Evolutionary conservation across 2,888 invertebrate genomes (phyloP), one percentile per base, ranked within the genome.

Genomic region (Xestia rhomboidea): DNA sequence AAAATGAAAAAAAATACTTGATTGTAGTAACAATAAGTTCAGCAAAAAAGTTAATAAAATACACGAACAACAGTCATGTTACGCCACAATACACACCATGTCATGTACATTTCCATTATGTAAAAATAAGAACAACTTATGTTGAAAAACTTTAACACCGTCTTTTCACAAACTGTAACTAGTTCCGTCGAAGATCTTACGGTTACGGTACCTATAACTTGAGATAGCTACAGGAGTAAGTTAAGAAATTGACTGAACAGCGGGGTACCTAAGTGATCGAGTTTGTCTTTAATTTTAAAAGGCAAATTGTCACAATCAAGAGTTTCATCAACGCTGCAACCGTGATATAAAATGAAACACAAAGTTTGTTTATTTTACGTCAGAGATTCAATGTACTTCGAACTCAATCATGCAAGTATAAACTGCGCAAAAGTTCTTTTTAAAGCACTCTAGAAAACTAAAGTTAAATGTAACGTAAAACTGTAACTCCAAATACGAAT

Each of bases 201-300:
- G 15, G 38, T 46, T 64, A 57, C 15, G n/a, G 34, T 41, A 21
- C 41, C 27, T 51, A n/a, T 68, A 64, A n/a, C n/a, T 68, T 51
- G 51, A 82, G 68, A 82, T 77, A 34, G 38, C 60, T 34, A 49
- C 44, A 38, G 68, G 5, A 81, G 34, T 34, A 7, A 69, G 21
- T 41, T 41, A 51, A 64, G n/a, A 79, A 83, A 73, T 70, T 68
- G 24, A 51, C 69, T 51, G 54, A 73, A 74, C 57, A 63, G 46
- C 70, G n/a, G 72, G 72, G 68, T 54, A 72, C 30, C 70, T 44
- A 41, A 73, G 44, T 75, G 64, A 83, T 79, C 64, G 63, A 83
- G 79, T 75, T 83, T 79, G 71, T 71, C 41, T 82, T 82, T 83
- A 83, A 82, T 82, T 73, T 79, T 54, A 57, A 73, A 60, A 79